Base-by-base conservation (phyloP, 2,888 invertebrate species). In the Cylindroiulus punctatus region DNA sequence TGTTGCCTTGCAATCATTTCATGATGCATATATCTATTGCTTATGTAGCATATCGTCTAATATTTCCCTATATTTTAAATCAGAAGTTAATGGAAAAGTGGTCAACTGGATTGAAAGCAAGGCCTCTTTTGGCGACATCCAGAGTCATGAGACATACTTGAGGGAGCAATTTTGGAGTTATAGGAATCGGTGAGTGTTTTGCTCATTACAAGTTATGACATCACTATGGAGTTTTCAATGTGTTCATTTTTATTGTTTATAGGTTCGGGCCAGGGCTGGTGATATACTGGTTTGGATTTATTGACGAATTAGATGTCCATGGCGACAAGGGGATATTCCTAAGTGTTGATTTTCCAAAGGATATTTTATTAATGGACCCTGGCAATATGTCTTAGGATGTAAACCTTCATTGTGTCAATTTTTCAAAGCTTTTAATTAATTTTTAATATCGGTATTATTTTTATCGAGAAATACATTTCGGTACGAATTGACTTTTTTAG, bases 31-130 rank as follows among this genome's bases (percentile, higher is more conserved):
- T 5, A 30, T 32, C 19, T 5, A 17, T 81, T n/a, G 19, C 3
- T 17, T 32, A 10, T 30, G 30, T 14, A 4, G 12, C 32, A 32
- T 30, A 17, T 81, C 19, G 40, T 7, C 10, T 40, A 19, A 81
- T 10, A 30, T 32, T 36, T 81, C 0, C 32, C 2, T 81, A 12
- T 26, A 30, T 36, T 82, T 52, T 86, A 86, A 57, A 40, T 40
- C 89, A 91, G 95, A 96, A 44, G 93, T 96, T 36, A 95, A 96
- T 90, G 96, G 96, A 1, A 94, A 94, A 89, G 94, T 98, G 40
- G 93, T 98, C 0, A 96, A 97, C 90, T 98, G 98, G 98, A 96
- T 98, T 87, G 98, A 98, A 91, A 97, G 98, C 89, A 98, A 98
- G 92, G 98, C 98, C 0, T 93, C 96, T n/a, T 98, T 98, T 92